Conservation (phyloP, 2,113 vertebrate genomes). For the Protobothrops flavoviridis region DNA sequence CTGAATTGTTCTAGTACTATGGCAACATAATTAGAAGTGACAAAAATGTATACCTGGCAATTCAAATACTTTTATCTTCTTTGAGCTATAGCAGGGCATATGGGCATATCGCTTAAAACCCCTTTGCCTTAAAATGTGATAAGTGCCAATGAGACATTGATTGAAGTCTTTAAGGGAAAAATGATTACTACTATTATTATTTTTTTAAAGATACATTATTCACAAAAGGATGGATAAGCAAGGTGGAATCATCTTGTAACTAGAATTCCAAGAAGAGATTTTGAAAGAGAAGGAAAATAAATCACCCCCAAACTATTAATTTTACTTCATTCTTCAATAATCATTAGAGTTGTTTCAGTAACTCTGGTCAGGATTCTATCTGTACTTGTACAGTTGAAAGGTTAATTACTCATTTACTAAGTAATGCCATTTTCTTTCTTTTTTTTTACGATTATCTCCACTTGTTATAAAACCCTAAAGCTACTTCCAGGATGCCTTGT, state of each 20-base stretch:
- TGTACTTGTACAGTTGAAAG: slow-evolving; percentile 58
- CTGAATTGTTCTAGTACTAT: neutral
- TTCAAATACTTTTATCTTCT: slow-evolving; percentile 22
- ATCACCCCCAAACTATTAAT: slow-evolving; percentile 55
- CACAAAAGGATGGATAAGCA: neutral
- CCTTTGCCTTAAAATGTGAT: slow-evolving; percentile 3
- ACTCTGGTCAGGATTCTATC: slow-evolving; percentile 61
- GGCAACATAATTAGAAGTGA: neutral
- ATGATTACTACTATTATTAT: too few relatives aligned
- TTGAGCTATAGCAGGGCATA: neutral
- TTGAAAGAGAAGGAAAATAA: slow-evolving; percentile 44
- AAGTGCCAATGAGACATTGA: slow-evolving; percentile 21
- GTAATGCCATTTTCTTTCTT: slow-evolving; percentile 60
- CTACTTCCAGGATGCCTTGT: slow-evolving; percentile 53
- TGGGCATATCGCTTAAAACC: neutral
- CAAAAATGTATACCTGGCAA: neutral
- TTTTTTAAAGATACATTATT: neutral
- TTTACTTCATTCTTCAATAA: slow-evolving; percentile 50
- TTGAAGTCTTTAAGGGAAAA: slow-evolving; percentile 5
- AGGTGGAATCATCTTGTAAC: slow-evolving; percentile 25
- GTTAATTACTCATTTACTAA: slow-evolving; percentile 72
- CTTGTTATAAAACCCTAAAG: slow-evolving; percentile 62
- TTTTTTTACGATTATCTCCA: slow-evolving; percentile 68
- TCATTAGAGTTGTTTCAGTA: slow-evolving; percentile 49
- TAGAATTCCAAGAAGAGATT: slow-evolving; percentile 28